A percentile compares a stretch with the other conserved stretches of the same genome.
These are phyloP conservation scores for Stegana nigrithorax DNA, from an alignment of 2,888 invertebrate species.

Conservation along the genomic window DNA sequence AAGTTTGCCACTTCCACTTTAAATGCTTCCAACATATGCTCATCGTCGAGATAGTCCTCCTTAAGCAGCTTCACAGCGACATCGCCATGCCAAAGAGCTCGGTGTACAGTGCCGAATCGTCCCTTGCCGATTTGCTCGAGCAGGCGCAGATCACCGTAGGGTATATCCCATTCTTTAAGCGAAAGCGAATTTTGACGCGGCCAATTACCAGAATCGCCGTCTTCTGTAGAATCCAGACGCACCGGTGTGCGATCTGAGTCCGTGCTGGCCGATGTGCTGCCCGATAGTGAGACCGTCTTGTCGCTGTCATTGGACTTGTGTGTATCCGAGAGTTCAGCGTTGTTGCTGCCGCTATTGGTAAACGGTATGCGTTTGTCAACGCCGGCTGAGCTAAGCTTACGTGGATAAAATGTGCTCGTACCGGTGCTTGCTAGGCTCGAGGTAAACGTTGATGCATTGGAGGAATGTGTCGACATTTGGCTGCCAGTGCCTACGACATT, in stretches of 20 bases:
- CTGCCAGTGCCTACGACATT: constrained; percentile 30
- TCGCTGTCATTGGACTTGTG: constrained; percentile 76
- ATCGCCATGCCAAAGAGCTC: constrained; percentile 97
- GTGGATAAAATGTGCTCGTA: constrained; percentile 64
- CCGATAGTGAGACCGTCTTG: constrained; percentile 78
- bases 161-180: constrained; percentile 97
- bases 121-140: constrained; percentile 91
- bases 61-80: constrained; percentile 96
- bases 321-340: constrained; percentile 70
- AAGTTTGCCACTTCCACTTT: constrained; percentile 96
- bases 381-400: constrained; percentile 69
- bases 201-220: constrained; percentile 79
- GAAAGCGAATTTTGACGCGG: constrained; percentile 87
- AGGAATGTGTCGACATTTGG: constrained; percentile 39
- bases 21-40: constrained; percentile 92
- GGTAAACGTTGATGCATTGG: constrained; percentile 28
- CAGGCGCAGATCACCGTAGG: constrained; percentile 91
- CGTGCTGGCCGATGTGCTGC: constrained; percentile 76
- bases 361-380: constrained; percentile 61
- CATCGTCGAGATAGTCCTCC: constrained; percentile 89
- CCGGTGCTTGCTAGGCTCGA: constrained; percentile 44
- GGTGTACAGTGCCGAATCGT: constrained; percentile 93
- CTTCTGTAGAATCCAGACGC: constrained; percentile 82
- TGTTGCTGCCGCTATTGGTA: no score
- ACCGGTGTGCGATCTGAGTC: constrained; percentile 87